Percentiles rank a stretch among this genome's conserved stretches.
phyloP scores from a whole-genome alignment of 1,140 invertebrate genomes.

The Camponotus floridanus region DNA sequence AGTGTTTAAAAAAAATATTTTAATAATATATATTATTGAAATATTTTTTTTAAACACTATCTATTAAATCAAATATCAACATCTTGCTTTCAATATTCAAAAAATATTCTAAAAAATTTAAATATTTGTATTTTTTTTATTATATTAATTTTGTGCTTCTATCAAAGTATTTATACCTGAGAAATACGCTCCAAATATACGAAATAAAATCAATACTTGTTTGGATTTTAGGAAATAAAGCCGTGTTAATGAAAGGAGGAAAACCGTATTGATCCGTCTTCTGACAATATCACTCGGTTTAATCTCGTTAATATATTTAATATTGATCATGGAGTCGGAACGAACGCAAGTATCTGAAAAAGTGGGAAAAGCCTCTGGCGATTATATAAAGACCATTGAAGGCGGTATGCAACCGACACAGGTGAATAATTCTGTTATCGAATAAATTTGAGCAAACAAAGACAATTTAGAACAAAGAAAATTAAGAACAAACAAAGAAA shows the following conservation, averaged over 20 bases:
- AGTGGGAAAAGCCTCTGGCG: constrained; percentile 77
- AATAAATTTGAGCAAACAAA: background rate
- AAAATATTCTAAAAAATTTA: too few relatives aligned
- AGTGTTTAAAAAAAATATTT: background rate
- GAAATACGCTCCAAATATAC: background rate
- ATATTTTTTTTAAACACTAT: too few relatives aligned
- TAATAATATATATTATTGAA: too few relatives aligned
- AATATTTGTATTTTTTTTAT: background rate
- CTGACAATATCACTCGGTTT: background rate
- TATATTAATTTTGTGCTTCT: background rate
- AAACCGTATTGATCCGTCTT: background rate
- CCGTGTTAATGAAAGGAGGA: background rate
- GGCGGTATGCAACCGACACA: constrained; percentile 79
- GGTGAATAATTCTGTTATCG: constrained; percentile 68
- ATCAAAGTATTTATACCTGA: background rate
- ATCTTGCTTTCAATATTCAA: background rate
- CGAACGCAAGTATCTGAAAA: constrained; percentile 53
- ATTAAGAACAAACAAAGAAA: background rate
- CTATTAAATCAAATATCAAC: background rate
- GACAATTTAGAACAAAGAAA: too few relatives aligned
- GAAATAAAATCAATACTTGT: constrained; percentile 5
- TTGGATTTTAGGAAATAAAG: constrained; percentile 42
- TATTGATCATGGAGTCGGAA: background rate
- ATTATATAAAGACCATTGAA: constrained; percentile 82
- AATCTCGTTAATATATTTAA: constrained; percentile 31